Conservation (phyloP, 2,888 invertebrate genomes). For the Chloroclystis v-ata region DNA sequence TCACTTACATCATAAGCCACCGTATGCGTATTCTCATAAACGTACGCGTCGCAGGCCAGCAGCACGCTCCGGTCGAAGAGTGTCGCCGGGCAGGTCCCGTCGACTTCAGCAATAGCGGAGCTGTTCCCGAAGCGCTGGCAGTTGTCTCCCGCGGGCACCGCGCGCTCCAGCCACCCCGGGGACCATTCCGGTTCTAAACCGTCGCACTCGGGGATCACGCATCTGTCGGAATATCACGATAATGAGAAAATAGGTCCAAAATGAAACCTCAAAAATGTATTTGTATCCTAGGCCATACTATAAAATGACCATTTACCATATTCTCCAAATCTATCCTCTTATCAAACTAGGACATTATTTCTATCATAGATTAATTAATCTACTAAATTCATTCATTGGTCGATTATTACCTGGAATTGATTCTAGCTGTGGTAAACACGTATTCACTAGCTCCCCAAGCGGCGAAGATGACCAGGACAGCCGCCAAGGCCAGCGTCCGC, state of each 20-base stretch:
- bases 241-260: too few species aligned
- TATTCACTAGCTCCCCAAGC: conserved; percentile 55
- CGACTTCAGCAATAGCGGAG: conserved; percentile 12
- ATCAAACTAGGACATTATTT: too few species aligned
- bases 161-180: conserved; percentile 47
- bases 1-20: conserved; percentile 63
- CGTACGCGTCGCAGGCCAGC: conserved; percentile 44
- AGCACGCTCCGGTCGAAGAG: conserved; percentile 42
- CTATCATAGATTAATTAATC: too few species aligned
- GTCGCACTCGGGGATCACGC: conserved; percentile 26
- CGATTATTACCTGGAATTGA: conserved; percentile 52
- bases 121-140: conserved; percentile 61
- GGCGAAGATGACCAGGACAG: conserved; percentile 45
- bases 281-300: too few species aligned
- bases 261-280: too few species aligned
- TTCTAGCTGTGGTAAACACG: conserved; percentile 61
- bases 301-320: too few species aligned
- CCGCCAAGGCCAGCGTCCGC: conserved; percentile 37
- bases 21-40: conserved; percentile 53
- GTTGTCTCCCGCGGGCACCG: conserved; percentile 63
- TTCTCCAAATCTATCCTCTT: too few species aligned
- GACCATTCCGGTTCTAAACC: conserved; percentile 5
- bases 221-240: conserved; percentile 24
- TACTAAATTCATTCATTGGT: too few species aligned
- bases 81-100: conserved; percentile 43